Evolutionary conservation across 2,888 invertebrate genomes (phyloP).

Genomic region (Diarsia mendica): DNA sequence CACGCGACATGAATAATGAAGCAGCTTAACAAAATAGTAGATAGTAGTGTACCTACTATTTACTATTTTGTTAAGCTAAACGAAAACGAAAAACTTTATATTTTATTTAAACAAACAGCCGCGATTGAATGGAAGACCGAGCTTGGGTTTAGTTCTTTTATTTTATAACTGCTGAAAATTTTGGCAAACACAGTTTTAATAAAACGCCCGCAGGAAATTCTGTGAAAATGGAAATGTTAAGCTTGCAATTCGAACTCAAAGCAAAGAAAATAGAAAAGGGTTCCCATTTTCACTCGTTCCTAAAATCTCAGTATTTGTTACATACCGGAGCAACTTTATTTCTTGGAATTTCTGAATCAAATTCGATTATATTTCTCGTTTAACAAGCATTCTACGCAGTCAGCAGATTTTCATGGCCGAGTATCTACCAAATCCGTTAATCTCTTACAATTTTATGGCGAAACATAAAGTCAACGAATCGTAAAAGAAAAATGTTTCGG

Average conservation of each 20-base stretch:
- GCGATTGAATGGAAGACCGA: not conserved
- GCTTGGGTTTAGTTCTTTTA: not conserved
- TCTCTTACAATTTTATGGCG: slow-evolving; percentile 9
- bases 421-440: not conserved
- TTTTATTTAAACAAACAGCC: not conserved
- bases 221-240: slow-evolving; percentile 7
- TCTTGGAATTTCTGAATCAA: not conserved
- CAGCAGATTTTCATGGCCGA: not conserved
- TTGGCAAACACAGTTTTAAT: not conserved
- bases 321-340: slow-evolving; percentile 11
- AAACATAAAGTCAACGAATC: slow-evolving; percentile 14
- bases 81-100: not conserved
- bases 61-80: too few relatives aligned
- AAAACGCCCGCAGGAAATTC: not conserved
- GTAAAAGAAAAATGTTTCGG: slow-evolving; percentile 5
- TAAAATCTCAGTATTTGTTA: slow-evolving; percentile 28
- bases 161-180: not conserved
- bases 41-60: too few relatives aligned
- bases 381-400: not conserved
- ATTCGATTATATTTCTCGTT: not conserved
- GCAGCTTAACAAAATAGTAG: not conserved
- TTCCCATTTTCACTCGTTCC: not conserved
- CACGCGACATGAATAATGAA: slow-evolving; percentile 15
- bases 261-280: slow-evolving; percentile 20
- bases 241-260: not conserved